Percentiles rank a stretch among this genome's conserved stretches.
These are phyloP conservation scores for Astreopora myriophthalma DNA, from an alignment of 64 coral and sea anemone species.

Conservation along the genomic window DNA sequence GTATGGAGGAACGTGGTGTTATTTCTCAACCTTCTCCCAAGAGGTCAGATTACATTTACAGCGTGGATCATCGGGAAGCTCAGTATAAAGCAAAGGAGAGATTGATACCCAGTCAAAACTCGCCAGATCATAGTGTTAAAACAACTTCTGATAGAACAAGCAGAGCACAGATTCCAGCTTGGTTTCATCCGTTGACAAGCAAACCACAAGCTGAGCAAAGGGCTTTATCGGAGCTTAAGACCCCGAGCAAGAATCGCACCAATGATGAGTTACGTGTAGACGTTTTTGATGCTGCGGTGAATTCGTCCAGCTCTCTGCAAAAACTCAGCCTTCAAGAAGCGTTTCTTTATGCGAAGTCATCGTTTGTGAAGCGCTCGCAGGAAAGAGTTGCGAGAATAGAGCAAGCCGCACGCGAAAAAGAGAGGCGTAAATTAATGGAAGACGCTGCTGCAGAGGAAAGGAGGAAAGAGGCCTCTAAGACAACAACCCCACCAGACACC, in stretches of 20 bases:
- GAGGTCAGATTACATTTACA: not conserved
- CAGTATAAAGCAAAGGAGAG: slow-evolving; percentile 32
- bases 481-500: not conserved
- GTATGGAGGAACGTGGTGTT: slow-evolving; percentile 6
- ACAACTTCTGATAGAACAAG: not conserved
- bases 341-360: slow-evolving; percentile 78
- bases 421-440: not conserved
- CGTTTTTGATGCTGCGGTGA: slow-evolving; percentile 50
- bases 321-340: slow-evolving; percentile 92
- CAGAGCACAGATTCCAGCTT: slow-evolving; percentile 48
- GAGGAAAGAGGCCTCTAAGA: not conserved
- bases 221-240: not conserved
- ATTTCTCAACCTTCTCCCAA: slow-evolving; percentile 25
- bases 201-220: slow-evolving; percentile 57
- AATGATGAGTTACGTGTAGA: slow-evolving; percentile 52
- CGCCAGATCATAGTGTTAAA: not conserved
- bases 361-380: slow-evolving; percentile 79
- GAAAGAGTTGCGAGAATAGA: slow-evolving; percentile 74
- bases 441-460: slow-evolving; percentile 19
- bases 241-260: slow-evolving; percentile 2
- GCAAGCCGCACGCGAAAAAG: slow-evolving; percentile 56
- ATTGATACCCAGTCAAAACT: slow-evolving; percentile 58
- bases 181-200: slow-evolving; percentile 83
- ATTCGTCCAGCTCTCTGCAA: slow-evolving; percentile 65
- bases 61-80: not conserved